A percentile compares a stretch with the other conserved stretches of the same genome.
phyloP scores from a whole-genome alignment of 2,888 invertebrate genomes.

The Microctonus hyperodae region DNA sequence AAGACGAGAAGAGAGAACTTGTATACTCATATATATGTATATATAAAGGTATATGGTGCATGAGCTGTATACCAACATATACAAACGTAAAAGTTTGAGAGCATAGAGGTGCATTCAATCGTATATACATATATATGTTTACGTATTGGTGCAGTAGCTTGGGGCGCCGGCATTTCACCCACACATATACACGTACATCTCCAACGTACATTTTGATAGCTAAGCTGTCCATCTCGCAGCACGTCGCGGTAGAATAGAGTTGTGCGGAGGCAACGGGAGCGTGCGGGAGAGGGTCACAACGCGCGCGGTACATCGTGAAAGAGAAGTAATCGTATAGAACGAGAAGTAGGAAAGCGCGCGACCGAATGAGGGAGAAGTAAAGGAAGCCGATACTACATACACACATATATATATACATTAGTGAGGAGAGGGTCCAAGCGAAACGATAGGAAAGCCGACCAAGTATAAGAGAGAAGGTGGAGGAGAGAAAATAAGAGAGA shows the following conservation, averaged over 20 bases:
- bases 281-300: slow-evolving; percentile 32
- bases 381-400: slow-evolving; percentile 39
- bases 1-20: neutral
- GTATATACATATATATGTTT: neutral
- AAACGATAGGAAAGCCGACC: slow-evolving; percentile 38
- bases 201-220: slow-evolving; percentile 39
- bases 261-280: slow-evolving; percentile 48
- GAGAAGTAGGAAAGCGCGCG: slow-evolving; percentile 40
- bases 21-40: neutral
- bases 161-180: slow-evolving; percentile 37
- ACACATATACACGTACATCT: slow-evolving; percentile 13
- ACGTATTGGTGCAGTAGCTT: slow-evolving; percentile 25
- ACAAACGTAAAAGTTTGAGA: neutral
- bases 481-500: slow-evolving; percentile 45
- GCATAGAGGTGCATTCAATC: neutral
- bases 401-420: too few relatives aligned
- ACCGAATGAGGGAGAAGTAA: slow-evolving; percentile 36
- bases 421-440: slow-evolving; percentile 35
- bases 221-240: slow-evolving; percentile 55
- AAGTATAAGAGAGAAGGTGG: slow-evolving; percentile 41
- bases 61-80: neutral
- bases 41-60: neutral
- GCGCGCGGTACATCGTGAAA: slow-evolving; percentile 27
- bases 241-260: slow-evolving; percentile 55
- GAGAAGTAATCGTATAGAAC: slow-evolving; percentile 36